A percentile compares a stretch with the other conserved stretches of the same genome.
Conservation (phyloP, 2,888 invertebrate genomes). For the Mesoligia furuncula region DNA sequence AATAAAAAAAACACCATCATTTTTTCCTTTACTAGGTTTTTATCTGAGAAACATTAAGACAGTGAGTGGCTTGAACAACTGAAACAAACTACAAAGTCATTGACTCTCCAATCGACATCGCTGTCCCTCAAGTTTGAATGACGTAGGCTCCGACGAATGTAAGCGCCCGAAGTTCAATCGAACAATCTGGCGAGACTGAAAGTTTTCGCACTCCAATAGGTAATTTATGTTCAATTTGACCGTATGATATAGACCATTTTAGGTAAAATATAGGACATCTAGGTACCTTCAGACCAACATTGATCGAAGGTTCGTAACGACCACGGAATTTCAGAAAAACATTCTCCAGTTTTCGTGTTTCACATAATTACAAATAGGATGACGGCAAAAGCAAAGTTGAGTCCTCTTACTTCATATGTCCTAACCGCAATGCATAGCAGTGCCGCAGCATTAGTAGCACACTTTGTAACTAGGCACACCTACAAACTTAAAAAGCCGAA, state of each 20-base stretch:
- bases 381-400: background rate
- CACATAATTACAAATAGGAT: background rate
- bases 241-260: constrained; percentile 16
- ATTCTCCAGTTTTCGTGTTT: background rate
- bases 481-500: background rate
- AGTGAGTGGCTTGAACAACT: background rate
- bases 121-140: constrained; percentile 48
- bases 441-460: background rate
- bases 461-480: background rate
- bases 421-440: background rate
- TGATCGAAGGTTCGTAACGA: background rate
- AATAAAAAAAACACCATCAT: background rate
- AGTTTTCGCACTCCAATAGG: constrained; percentile 25
- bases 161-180: constrained; percentile 32
- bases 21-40: background rate
- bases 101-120: constrained; percentile 23
- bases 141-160: constrained; percentile 24
- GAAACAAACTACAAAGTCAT: constrained; percentile 27
- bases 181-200: constrained; percentile 37
- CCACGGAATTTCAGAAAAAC: background rate
- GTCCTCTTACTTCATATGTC: background rate
- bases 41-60: background rate
- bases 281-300: background rate
- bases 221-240: constrained; percentile 32
- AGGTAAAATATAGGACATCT: background rate